Percentiles rank a stretch among this genome's conserved stretches.
phyloP scores from a whole-genome alignment of 2,888 invertebrate species.

The Harpalus rufipes region DNA sequence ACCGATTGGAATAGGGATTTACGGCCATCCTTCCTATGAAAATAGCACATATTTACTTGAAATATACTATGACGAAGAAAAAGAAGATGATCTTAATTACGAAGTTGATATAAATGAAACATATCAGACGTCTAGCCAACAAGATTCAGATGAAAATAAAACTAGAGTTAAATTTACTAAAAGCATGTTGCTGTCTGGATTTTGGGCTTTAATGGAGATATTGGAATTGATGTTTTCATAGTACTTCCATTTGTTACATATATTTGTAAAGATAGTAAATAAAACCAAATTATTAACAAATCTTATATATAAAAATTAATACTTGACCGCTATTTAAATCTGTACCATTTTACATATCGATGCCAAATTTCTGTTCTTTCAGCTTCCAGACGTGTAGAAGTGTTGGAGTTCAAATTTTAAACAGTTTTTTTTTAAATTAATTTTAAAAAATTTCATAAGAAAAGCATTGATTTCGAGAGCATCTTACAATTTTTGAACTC shows the following conservation, averaged over 20 bases:
- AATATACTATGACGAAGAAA: slow-evolving; percentile 59
- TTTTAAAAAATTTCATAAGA: too few species aligned
- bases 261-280: too few species aligned
- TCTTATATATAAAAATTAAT: too few species aligned
- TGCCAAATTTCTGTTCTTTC: too few species aligned
- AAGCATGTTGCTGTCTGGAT: slow-evolving; percentile 53
- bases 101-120: slow-evolving; percentile 16
- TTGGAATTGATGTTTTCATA: slow-evolving; percentile 58
- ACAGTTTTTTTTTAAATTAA: too few species aligned
- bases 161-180: slow-evolving; percentile 52
- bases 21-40: slow-evolving; percentile 68
- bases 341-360: too few species aligned
- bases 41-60: slow-evolving; percentile 67
- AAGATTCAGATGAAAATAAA: slow-evolving; percentile 43
- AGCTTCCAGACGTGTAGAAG: too few species aligned
- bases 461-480: too few species aligned
- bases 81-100: slow-evolving; percentile 50
- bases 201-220: slow-evolving; percentile 63
- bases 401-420: too few species aligned
- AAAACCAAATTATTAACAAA: too few species aligned
- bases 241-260: slow-evolving; percentile 20
- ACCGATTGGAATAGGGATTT: slow-evolving; percentile 68
- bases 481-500: too few species aligned
- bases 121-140: slow-evolving; percentile 28
- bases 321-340: too few species aligned